Evolutionary conservation across 1,140 invertebrate species (phyloP).

Genomic region (Radopholus similis): DNA sequence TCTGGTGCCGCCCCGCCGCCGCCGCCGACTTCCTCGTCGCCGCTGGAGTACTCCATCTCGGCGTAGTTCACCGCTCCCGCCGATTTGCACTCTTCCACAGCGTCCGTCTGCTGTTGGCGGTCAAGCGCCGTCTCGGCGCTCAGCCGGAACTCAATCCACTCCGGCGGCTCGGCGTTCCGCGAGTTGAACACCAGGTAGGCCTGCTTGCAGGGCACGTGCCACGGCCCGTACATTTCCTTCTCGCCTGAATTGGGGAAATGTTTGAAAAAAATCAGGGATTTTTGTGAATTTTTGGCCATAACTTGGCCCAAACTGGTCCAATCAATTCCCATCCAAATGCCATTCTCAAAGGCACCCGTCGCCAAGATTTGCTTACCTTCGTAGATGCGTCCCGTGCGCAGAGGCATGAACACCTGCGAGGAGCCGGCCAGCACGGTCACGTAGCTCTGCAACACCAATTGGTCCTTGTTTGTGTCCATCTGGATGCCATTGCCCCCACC

Average conservation of each 20-base stretch:
- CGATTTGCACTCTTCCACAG: too few relatives aligned
- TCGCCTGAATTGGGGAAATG: neutral
- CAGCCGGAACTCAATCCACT: conserved; percentile 1
- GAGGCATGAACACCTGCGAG: neutral
- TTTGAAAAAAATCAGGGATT: neutral
- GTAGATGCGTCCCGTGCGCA: neutral
- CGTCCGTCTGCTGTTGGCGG: too few relatives aligned
- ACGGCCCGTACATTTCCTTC: neutral
- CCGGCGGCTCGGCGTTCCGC: neutral
- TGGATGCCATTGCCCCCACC: neutral
- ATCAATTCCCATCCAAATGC: too few relatives aligned
- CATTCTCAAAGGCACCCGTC: too few relatives aligned
- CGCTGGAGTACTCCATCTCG: too few relatives aligned
- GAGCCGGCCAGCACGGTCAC: conserved; percentile 2
- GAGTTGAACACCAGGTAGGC: conserved; percentile 9
- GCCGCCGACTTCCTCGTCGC: too few relatives aligned
- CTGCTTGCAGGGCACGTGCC: neutral
- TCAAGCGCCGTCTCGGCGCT: neutral
- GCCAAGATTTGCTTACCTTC: too few relatives aligned
- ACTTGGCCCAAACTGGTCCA: too few relatives aligned
- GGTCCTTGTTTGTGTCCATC: neutral
- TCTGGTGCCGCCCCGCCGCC: too few relatives aligned
- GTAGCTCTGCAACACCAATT: neutral
- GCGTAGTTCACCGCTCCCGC: too few relatives aligned
- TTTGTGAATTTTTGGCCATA: too few relatives aligned